Evolutionary conservation across 2,113 vertebrate species (phyloP), one percentile per base, ranked within the genome.

Genomic region (Potamarius usumacintae): DNA sequence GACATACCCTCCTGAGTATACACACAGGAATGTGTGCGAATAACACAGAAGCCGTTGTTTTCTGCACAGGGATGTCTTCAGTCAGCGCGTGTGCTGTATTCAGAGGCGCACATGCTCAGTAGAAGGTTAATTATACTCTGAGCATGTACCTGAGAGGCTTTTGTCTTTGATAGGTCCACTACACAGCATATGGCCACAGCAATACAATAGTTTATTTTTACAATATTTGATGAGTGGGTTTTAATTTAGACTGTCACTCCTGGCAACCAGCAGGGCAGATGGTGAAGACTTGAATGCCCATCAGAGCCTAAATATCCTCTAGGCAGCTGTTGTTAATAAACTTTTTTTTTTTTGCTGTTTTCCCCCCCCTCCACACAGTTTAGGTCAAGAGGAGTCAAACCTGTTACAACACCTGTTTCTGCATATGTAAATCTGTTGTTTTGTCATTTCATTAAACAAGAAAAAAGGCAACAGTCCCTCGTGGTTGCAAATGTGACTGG

Each of bases 371-470:
- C 91, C 90, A 95, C 93, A 90, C 90, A 91, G 93, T 94, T 95
- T 91, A 93, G 96, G 97, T 98, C 96, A 97, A 95, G 94, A 95
- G 94, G 95, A 97, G 91, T 96, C 96, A 96, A 97, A 97, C 97
- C 96, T 98, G 97, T 97, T 97, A 95, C 90, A 96, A 95, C 97
- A 98, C 96, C 97, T 98, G 97, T 94, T 97, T 97, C 95, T 96
- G 91, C 93, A 95, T 96, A 96, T 96, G 96, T 95, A 97, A 96
- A 98, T 98, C 95, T 97, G 96, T 96, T 97, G 94, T 97, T 97
- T 96, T 97, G 96, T 97, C 95, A 96, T 97, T 96, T 97, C 95
- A 96, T 99, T 98, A 96, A 96, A 94, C 94, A 96, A 92, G 93
- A 83, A 92, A 90, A 91, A 89, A 91, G 88, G 91, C 92, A 92